A percentile compares a stretch with the other conserved stretches of the same genome.
Evolutionary conservation across 2,113 vertebrate genomes (phyloP).

Genomic region (Cinclus mexicanus): DNA sequence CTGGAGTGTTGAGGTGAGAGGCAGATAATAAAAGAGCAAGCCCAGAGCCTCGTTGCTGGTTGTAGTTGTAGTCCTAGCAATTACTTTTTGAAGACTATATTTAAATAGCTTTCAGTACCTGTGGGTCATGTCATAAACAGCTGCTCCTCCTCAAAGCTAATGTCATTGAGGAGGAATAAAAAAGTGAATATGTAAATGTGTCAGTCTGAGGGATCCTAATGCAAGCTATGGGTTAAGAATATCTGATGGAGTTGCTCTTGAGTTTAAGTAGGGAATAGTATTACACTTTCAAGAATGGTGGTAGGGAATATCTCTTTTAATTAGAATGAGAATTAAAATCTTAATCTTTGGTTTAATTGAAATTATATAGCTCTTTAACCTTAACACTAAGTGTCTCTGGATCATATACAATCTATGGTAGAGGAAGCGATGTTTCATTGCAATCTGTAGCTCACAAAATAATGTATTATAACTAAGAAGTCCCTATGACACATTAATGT

Average conservation of each 20-base stretch:
- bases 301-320: not conserved
- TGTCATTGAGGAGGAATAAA: not conserved
- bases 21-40: not conserved
- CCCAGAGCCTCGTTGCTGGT: not conserved
- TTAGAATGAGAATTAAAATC: not conserved
- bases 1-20: not conserved
- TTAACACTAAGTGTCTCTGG: not conserved
- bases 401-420: not conserved
- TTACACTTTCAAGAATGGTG: not conserved
- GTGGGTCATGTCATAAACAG: not conserved
- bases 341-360: not conserved
- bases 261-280: not conserved
- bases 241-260: not conserved
- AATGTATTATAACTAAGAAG: not conserved
- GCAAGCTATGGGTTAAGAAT: not conserved
- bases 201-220: not conserved
- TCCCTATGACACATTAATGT: accelerated
- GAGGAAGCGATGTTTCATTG: not conserved
- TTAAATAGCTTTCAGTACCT: not conserved
- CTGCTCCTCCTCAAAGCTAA: not conserved
- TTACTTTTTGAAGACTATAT: not conserved
- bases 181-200: not conserved
- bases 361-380: not conserved
- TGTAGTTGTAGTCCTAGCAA: not conserved
- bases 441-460: not conserved